phyloP scores from a whole-genome alignment of 2,888 invertebrate genomes.

The Fragum sueziense region DNA sequence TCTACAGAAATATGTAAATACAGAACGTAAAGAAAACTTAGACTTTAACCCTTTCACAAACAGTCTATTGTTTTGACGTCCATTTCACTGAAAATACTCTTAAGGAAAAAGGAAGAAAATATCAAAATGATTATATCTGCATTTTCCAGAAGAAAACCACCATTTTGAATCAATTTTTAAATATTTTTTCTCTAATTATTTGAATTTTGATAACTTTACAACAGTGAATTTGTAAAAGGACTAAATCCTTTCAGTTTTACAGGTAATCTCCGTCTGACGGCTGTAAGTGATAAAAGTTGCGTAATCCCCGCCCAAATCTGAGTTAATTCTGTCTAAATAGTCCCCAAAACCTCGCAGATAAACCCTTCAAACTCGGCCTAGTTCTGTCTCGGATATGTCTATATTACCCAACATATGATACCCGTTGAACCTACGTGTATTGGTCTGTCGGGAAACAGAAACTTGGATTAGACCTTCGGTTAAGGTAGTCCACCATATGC shows the following conservation, averaged over 20 bases:
- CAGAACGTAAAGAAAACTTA: not conserved
- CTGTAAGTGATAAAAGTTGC: conserved; percentile 60
- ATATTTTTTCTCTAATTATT: too few relatives aligned
- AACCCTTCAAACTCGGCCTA: conserved; percentile 49
- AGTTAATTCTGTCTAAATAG: conserved; percentile 51
- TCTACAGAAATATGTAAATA: not conserved
- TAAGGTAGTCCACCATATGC: too few relatives aligned
- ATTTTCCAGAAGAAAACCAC: too few relatives aligned
- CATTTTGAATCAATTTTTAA: too few relatives aligned
- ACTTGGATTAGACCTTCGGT: too few relatives aligned
- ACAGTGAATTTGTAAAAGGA: not conserved
- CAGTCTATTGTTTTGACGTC: not conserved
- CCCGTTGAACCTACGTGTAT: too few relatives aligned
- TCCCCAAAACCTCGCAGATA: conserved; percentile 47
- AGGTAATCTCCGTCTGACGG: conserved; percentile 51
- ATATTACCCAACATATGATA: conserved; percentile 4
- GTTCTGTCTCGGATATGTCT: conserved; percentile 13
- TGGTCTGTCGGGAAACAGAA: too few relatives aligned
- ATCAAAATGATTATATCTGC: too few relatives aligned
- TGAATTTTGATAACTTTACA: too few relatives aligned
- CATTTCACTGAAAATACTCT: not conserved
- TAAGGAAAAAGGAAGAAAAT: too few relatives aligned
- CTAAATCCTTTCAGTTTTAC: conserved; percentile 38
- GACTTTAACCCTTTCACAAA: not conserved
- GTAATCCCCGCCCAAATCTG: conserved; percentile 59